Conservation (phyloP, 2,888 invertebrate genomes). For the Drosophila nigricruria region DNA sequence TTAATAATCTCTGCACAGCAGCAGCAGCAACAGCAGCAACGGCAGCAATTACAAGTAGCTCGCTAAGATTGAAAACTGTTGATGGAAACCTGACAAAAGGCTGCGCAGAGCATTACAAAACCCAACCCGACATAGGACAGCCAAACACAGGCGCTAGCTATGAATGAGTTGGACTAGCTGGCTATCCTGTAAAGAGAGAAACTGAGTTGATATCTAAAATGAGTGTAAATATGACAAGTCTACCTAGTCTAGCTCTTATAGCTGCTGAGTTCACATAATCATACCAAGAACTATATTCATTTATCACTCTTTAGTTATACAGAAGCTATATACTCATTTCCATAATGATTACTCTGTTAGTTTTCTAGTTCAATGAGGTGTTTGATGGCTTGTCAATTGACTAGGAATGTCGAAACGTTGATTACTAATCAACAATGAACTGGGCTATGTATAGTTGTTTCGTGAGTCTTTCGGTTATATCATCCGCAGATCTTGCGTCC, state of each 20-base stretch:
- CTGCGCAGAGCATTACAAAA: slow-evolving; percentile 7
- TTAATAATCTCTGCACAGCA: slow-evolving; percentile 68
- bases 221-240: neutral
- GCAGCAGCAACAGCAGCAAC: slow-evolving; percentile 40
- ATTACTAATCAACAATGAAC: too few species aligned
- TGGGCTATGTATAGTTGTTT: too few species aligned
- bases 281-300: neutral
- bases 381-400: neutral
- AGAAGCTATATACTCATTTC: neutral
- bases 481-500: too few species aligned
- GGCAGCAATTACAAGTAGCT: slow-evolving; percentile 75
- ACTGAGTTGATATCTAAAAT: too few species aligned
- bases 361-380: neutral
- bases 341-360: neutral
- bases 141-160: neutral
- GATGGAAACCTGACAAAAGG: slow-evolving; percentile 55
- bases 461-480: neutral
- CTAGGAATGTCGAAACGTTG: too few species aligned
- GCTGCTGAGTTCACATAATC: neutral
- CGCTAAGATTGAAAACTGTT: slow-evolving; percentile 57
- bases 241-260: neutral
- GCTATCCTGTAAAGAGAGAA: slow-evolving; percentile 5
- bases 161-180: neutral
- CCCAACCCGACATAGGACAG: slow-evolving; percentile 3
- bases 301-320: neutral